Conservation (phyloP, 2,797 vertebrate species). For the Sternotherus odoratus region DNA sequence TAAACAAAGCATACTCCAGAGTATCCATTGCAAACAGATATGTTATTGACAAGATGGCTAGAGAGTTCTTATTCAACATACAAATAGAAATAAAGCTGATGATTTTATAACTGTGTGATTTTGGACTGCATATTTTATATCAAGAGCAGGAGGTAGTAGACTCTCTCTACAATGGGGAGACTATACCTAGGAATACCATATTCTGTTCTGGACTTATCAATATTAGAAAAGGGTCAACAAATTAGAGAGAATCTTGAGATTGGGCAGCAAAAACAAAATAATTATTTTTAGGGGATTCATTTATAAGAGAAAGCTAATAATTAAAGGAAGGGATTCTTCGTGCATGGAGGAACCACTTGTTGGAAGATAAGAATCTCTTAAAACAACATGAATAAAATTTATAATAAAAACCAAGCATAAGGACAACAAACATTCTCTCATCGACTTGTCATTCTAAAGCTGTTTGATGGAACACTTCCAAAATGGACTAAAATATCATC, state of each 20-base stretch:
- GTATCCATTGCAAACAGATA: background rate
- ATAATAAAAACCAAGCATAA: background rate
- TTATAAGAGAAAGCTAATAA: background rate
- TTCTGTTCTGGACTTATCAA: accelerated
- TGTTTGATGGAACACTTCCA: background rate
- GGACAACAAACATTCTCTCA: background rate
- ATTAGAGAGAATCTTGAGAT: background rate
- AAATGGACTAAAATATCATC: slow-evolving; percentile 7
- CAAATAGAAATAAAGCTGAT: background rate
- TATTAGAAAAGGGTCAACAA: background rate
- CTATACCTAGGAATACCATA: accelerated
- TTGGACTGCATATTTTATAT: background rate
- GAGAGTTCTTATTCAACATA: background rate
- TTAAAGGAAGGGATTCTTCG: background rate
- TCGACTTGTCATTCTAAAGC: background rate
- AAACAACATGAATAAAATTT: background rate
- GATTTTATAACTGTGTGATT: background rate
- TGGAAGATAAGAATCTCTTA: background rate
- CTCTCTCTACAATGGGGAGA: background rate
- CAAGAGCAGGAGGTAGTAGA: background rate
- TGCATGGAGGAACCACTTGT: background rate
- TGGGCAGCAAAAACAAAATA: background rate
- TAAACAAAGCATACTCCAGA: accelerated
- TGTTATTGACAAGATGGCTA: background rate
- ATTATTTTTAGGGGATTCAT: background rate